Percentiles rank a stretch among this genome's conserved stretches.
Conservation (phyloP, 30 jellyfish, hydroid and myxozoan species). For the Aurelia sp. region DNA sequence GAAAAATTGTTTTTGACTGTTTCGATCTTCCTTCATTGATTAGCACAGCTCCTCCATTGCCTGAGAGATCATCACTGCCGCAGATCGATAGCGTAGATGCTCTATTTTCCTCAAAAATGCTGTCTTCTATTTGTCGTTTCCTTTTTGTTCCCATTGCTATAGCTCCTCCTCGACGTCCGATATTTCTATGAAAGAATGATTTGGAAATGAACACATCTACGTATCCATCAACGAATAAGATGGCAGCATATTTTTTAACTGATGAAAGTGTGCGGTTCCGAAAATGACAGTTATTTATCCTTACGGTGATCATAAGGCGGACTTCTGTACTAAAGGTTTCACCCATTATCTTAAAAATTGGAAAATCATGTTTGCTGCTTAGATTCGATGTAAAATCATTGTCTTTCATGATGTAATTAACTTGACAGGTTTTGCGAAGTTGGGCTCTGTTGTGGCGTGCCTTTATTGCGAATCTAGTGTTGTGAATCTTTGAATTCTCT, state of each 20-base stretch:
- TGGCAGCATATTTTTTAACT: not conserved
- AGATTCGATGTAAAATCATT: too few species aligned
- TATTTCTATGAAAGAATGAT: not conserved
- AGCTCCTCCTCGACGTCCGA: not conserved
- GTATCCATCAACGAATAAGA: not conserved
- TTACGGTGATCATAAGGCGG: too few species aligned
- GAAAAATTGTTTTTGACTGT: not conserved
- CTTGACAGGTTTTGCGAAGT: too few species aligned
- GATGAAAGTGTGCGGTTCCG: too few species aligned
- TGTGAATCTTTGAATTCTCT: not conserved
- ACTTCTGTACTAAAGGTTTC: too few species aligned
- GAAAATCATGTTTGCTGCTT: too few species aligned
- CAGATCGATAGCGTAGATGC: not conserved
- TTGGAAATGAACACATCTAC: not conserved
- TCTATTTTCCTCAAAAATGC: not conserved
- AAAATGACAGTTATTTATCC: too few species aligned
- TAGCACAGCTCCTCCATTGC: slow-evolving; percentile 5
- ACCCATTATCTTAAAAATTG: too few species aligned
- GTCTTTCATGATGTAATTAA: too few species aligned
- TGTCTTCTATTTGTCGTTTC: not conserved
- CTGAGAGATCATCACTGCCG: not conserved
- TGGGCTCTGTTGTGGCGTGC: too few species aligned
- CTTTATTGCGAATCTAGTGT: too few species aligned
- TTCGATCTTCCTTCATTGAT: not conserved
- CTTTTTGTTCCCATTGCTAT: not conserved